Base-by-base conservation (phyloP, 1,140 invertebrate genomes). In the Hyposmocoma kahamanoa region DNA sequence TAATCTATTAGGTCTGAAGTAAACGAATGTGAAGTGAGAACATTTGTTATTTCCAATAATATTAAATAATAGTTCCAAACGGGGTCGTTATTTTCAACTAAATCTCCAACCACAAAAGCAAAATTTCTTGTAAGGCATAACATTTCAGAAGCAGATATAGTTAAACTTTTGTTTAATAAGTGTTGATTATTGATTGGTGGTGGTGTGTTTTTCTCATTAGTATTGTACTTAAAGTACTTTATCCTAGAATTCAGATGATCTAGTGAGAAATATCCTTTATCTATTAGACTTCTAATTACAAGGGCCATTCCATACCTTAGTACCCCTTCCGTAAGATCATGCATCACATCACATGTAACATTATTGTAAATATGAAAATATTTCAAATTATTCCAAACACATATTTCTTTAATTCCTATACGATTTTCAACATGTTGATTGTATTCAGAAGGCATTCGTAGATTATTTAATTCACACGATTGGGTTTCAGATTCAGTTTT, bases 311-410 rank as follows among this genome's bases (percentile, higher is more conserved):
- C 67, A 47, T 73, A 76, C 28, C 66, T 61, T 17, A 59, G 71
- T 46, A 81, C 56, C 1, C 80, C 75, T 59, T 84, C 77, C 19
- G 72, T 64, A 17, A 82, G 21, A 50, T 86, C 80, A 49, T 86
- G 76, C 74, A 82, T 78, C 1, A 64, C 38, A 57, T 86, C 80
- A 32, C 72, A 58, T 30, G 52, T 55, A 41, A 56, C 58, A 59
- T 86, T 82, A 17, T 72, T 24, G 18, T 62, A 62, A 18, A 75
- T 59, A 62, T 79, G 64, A 65, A 77, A 85, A 53, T 60, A 51
- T 20, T 47, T 42, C 3, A 79, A 26, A 18, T 39, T 13, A 42
- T 76, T 55, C 53, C 72, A 84, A 22, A 72, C 41, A 46, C 74
- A 82, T 39, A 45, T 42, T 55, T 68, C 59, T 62, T 72, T 75